Percentiles rank a stretch among this genome's conserved stretches.
These are phyloP conservation scores for Bufo gargarizans DNA, from an alignment of 2,113 vertebrate species.

Conservation along the genomic window DNA sequence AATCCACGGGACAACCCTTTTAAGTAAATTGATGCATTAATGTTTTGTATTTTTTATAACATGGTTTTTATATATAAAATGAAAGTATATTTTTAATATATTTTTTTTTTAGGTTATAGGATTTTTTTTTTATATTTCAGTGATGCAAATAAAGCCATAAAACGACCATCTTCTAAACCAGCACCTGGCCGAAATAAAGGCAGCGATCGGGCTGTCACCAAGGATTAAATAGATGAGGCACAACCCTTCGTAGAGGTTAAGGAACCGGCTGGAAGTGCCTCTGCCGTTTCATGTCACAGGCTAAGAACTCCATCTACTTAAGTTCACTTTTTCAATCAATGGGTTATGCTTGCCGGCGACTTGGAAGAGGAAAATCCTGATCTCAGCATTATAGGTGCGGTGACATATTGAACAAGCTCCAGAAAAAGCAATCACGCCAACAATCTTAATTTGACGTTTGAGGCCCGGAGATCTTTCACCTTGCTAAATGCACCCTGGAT, in stretches of 20 bases:
- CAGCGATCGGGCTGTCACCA: not conserved
- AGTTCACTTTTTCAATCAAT: slow-evolving; percentile 51
- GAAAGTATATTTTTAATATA: too few relatives aligned
- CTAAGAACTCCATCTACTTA: slow-evolving; percentile 49
- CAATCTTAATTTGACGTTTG: slow-evolving; percentile 24
- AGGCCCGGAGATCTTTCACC: slow-evolving; percentile 32
- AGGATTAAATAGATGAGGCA: slow-evolving; percentile 16
- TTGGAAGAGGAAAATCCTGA: slow-evolving; percentile 39
- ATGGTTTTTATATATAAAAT: too few relatives aligned
- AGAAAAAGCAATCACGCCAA: slow-evolving; percentile 18
- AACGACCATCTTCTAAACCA: not conserved
- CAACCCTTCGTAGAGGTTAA: slow-evolving; percentile 15
- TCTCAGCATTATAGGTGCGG: slow-evolving; percentile 45
- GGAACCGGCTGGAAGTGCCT: slow-evolving; percentile 1
- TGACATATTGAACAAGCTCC: slow-evolving; percentile 37
- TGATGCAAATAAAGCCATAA: not conserved
- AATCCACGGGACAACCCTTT: too few relatives aligned
- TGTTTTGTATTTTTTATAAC: too few relatives aligned
- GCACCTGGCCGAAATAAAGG: not conserved
- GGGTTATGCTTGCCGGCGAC: slow-evolving; percentile 51
- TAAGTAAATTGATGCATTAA: too few relatives aligned
- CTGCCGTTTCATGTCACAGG: slow-evolving; percentile 13
- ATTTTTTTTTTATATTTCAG: too few relatives aligned
- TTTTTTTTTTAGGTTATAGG: too few relatives aligned
- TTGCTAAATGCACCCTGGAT: slow-evolving; percentile 39